Evolutionary conservation across 2,888 invertebrate species (phyloP), one percentile per base, ranked within the genome.

Genomic region (Notodonta dromedarius): DNA sequence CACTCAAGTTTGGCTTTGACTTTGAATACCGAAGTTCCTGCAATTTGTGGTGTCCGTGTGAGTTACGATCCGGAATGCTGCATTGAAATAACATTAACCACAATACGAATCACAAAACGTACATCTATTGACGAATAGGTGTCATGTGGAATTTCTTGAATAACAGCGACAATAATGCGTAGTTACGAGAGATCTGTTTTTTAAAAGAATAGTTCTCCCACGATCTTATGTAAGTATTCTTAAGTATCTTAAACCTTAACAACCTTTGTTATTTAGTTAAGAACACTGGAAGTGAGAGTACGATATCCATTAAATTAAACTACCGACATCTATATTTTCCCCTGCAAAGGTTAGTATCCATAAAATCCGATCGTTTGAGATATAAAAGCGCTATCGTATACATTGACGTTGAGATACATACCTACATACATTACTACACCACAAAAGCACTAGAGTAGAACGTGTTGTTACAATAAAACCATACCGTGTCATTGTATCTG

Each of bases 391-490:
- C 2, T 35, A 42, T 35, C 53, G 51, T 52, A 52, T 48, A 55
- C 65, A 67, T 67, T 57, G 67, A 70, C 53, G 56, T 65, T 62
- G 63, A 71, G 74, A 70, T 76, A 80, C 82, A 78, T 79, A 81
- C 74, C 79, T 82, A 79, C 77, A 77, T 79, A 81, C 74, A 79
- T 82, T 79, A 80, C 76, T 80, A 76, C 71, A 82, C 82, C 83
- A 80, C 86, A 83, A 84, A 83, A 83, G 82, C 84, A 82, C 78
- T 81, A 83, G 86, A 86, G 84, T 86, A 79, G 73, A 82, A 83
- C 83, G 80, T 80, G 81, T 83, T 84, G 82, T 83, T 77, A 83
- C 83, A 80, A 84, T 82, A 84, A 83, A 83, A 87, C 85, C 83
- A 80, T 80, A 82, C 61, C 39, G 70, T 77, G 72, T 69, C 72